Evolutionary conservation across 1,140 invertebrate genomes (phyloP).

Genomic region (Stenopsyche tienmushanensis): DNA sequence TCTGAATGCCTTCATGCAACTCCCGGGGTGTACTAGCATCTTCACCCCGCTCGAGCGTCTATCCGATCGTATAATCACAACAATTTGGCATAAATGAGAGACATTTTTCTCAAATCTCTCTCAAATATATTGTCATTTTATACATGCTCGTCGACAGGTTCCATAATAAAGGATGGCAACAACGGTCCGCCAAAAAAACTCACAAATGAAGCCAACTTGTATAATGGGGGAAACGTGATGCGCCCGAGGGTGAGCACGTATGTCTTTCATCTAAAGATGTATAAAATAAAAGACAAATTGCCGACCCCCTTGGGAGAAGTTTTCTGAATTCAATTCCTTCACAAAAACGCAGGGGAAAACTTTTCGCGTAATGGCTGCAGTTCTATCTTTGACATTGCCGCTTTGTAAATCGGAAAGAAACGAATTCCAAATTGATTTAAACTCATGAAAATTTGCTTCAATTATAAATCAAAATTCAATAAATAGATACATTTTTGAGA

Average conservation of each 20-base stretch:
- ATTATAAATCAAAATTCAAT: too few species aligned
- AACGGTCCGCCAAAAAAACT: background rate
- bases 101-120: background rate
- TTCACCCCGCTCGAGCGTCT: background rate
- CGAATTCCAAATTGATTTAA: too few species aligned
- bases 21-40: background rate
- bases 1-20: background rate
- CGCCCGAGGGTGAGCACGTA: slow-evolving; percentile 5
- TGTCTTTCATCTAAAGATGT: background rate
- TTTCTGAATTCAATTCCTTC: too few species aligned
- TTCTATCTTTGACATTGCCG: too few species aligned
- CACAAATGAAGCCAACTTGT: slow-evolving; percentile 17
- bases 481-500: too few species aligned
- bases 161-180: background rate
- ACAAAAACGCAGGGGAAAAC: too few species aligned
- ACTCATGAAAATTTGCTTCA: too few species aligned
- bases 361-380: too few species aligned
- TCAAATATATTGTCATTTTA: background rate
- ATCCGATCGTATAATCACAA: background rate
- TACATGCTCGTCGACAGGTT: background rate
- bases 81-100: background rate
- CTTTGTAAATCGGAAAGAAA: too few species aligned
- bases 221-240: slow-evolving; percentile 15
- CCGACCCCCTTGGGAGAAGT: background rate
- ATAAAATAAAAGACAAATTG: background rate